Percentiles rank a stretch among this genome's conserved stretches.
Evolutionary conservation across 2,113 vertebrate genomes (phyloP).

Genomic region (Cavia porcellus): DNA sequence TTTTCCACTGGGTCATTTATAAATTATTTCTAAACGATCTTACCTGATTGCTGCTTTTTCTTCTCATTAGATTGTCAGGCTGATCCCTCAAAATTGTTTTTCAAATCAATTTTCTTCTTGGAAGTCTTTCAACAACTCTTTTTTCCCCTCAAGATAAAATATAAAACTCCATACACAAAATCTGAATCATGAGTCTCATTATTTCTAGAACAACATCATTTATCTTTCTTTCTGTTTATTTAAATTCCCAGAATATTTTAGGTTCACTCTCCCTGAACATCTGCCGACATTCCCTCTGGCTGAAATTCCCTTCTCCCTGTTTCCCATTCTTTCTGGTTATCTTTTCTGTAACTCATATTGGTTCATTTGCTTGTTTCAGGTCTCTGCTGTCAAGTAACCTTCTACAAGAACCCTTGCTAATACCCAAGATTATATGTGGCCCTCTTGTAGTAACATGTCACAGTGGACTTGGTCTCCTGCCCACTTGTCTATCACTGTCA

Average conservation of each 20-base stretch:
- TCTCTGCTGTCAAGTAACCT: not conserved
- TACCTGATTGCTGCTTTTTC: not conserved
- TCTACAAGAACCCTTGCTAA: not conserved
- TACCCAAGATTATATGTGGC: not conserved
- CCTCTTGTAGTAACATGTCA: not conserved
- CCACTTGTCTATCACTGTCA: not conserved
- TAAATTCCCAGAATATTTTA: not conserved
- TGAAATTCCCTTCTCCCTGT: constrained; percentile 3
- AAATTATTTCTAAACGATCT: not conserved
- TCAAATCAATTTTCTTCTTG: constrained; percentile 14
- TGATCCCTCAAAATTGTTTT: not conserved
- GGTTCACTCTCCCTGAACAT: not conserved
- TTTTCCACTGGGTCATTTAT: not conserved
- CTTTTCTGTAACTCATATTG: not conserved
- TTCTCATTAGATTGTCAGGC: not conserved
- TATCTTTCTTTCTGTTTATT: constrained; percentile 9
- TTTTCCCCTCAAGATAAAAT: constrained; percentile 42
- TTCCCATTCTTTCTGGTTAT: not conserved
- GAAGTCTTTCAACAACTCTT: not conserved
- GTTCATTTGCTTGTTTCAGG: not conserved
- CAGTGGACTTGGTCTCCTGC: not conserved
- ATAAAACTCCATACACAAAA: not conserved
- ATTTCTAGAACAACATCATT: not conserved
- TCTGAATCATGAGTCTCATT: not conserved
- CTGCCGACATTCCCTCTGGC: not conserved